These are phyloP conservation scores for Apis laboriosa DNA, from an alignment of 1,140 invertebrate genomes.

Conservation along the genomic window DNA sequence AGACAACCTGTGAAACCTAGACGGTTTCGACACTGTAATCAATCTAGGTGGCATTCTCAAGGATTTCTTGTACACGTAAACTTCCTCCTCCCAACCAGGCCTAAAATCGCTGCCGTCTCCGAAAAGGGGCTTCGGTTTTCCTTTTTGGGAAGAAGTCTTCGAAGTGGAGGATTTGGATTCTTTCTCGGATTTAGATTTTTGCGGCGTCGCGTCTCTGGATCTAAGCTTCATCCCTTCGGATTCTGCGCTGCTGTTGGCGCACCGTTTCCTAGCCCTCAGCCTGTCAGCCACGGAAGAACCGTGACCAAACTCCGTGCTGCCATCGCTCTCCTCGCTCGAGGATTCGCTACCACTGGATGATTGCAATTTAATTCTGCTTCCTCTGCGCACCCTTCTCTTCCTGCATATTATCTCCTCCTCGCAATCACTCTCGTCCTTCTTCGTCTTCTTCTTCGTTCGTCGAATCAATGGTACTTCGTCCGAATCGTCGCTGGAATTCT, in stretches of 20 bases:
- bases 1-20: conserved; percentile 83
- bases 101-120: conserved; percentile 88
- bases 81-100: conserved; percentile 90
- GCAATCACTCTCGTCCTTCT: conserved; percentile 69
- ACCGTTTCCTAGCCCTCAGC: conserved; percentile 73
- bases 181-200: conserved; percentile 78
- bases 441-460: conserved; percentile 62
- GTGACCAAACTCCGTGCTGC: conserved; percentile 60
- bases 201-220: conserved; percentile 69
- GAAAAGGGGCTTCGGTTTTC: conserved; percentile 83
- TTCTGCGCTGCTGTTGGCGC: conserved; percentile 40
- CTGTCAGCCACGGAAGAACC: conserved; percentile 75
- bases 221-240: conserved; percentile 73
- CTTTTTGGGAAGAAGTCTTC: conserved; percentile 60
- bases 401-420: conserved; percentile 73
- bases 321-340: conserved; percentile 76
- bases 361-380: conserved; percentile 74
- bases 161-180: conserved; percentile 59
- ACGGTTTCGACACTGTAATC: conserved; percentile 87
- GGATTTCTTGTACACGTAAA: conserved; percentile 90
- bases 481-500: conserved; percentile 71
- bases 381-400: conserved; percentile 67
- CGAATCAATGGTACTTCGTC: conserved; percentile 76
- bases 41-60: conserved; percentile 88
- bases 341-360: conserved; percentile 75